Conservation (phyloP, 1,140 invertebrate species). For the Bombus cullumanus region DNA sequence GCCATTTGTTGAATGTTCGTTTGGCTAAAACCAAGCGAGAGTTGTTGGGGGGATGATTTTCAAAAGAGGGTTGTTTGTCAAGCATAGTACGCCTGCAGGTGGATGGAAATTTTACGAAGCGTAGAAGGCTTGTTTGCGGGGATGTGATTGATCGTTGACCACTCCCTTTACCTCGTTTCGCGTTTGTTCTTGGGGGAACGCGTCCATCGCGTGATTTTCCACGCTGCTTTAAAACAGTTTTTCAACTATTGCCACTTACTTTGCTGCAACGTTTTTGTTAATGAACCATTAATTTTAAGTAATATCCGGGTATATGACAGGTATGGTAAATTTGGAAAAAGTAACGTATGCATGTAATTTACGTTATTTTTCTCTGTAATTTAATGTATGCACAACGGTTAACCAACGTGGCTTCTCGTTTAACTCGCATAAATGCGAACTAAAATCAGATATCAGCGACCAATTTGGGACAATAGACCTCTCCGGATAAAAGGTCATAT, state of each 20-base stretch:
- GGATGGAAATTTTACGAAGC: conserved; percentile 19
- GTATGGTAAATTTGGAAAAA: no score
- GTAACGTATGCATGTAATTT: no score
- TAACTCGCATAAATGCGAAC: not conserved
- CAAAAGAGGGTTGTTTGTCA: conserved; percentile 8
- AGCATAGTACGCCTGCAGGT: not conserved
- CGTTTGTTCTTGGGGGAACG: not conserved
- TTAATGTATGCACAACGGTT: no score
- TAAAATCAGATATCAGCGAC: not conserved
- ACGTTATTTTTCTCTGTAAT: no score
- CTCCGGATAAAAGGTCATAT: not conserved
- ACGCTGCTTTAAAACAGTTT: not conserved
- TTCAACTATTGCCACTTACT: not conserved
- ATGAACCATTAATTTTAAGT: not conserved
- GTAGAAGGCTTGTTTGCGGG: not conserved
- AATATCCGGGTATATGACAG: no score
- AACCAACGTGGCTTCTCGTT: not conserved
- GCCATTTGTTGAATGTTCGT: not conserved
- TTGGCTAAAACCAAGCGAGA: not conserved
- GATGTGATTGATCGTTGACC: conserved; percentile 16
- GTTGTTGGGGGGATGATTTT: not conserved
- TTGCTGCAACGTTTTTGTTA: not conserved
- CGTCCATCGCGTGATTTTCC: not conserved
- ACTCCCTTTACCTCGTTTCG: not conserved
- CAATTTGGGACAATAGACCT: not conserved